Conservation (phyloP, 1,140 invertebrate genomes). For the Colletes latitarsis region DNA sequence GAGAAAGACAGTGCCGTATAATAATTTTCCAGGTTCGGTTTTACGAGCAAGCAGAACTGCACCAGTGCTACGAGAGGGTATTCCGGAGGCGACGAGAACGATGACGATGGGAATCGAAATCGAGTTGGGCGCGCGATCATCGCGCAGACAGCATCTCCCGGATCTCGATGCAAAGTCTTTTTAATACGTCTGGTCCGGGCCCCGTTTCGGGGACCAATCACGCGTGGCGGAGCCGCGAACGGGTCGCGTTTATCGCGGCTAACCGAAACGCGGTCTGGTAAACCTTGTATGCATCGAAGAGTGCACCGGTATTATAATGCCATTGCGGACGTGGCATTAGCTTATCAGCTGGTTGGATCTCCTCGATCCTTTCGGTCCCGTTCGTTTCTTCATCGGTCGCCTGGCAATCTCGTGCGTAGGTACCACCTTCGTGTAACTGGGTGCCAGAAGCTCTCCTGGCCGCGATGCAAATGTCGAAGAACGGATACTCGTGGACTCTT, state of each 20-base stretch:
- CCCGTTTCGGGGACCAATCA: slow-evolving; percentile 39
- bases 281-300: slow-evolving; percentile 41
- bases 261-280: slow-evolving; percentile 15
- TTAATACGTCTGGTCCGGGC: slow-evolving; percentile 40
- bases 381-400: slow-evolving; percentile 61
- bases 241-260: slow-evolving; percentile 46
- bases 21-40: neutral
- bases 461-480: slow-evolving; percentile 53
- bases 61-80: neutral
- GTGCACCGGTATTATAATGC: slow-evolving; percentile 65
- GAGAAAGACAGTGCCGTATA: no score
- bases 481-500: slow-evolving; percentile 16
- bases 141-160: no score
- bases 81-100: no score
- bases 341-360: slow-evolving; percentile 64
- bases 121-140: neutral
- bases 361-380: slow-evolving; percentile 49
- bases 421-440: slow-evolving; percentile 51
- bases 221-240: slow-evolving; percentile 29
- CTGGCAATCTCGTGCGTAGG: slow-evolving; percentile 52
- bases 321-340: slow-evolving; percentile 67
- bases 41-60: slow-evolving; percentile 17
- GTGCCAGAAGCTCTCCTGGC: slow-evolving; percentile 52
- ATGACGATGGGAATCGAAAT: neutral
- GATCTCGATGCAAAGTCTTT: slow-evolving; percentile 48